Evolutionary conservation across 2,888 invertebrate genomes (phyloP).

Genomic region (Argynnis bischoffii): DNA sequence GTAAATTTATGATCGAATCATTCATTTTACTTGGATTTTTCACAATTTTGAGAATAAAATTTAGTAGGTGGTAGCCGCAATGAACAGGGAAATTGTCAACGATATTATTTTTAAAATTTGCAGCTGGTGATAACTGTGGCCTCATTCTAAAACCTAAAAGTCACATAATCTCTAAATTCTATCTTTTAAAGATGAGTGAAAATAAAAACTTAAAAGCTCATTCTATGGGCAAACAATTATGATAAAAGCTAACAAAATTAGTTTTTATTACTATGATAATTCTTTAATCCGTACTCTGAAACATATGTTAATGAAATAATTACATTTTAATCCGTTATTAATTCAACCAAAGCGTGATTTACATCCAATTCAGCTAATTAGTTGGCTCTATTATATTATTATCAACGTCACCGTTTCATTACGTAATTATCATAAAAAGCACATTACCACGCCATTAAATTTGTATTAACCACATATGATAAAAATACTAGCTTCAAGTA

Average conservation of each 20-base stretch:
- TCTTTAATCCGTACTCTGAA: conserved; percentile 23
- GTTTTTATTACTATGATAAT: conserved; percentile 18
- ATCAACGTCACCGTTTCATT: conserved; percentile 37
- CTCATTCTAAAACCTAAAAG: no score
- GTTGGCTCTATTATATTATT: conserved; percentile 35
- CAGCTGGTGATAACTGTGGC: no score
- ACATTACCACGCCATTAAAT: conserved; percentile 37
- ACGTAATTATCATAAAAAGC: conserved; percentile 41
- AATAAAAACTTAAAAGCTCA: no score
- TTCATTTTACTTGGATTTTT: no score
- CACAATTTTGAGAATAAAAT: no score
- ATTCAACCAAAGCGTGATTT: conserved; percentile 37
- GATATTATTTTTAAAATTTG: no score
- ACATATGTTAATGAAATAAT: conserved; percentile 33
- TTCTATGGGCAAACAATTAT: no score
- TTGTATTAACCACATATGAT: conserved; percentile 32
- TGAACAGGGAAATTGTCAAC: no score
- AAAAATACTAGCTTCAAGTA: conserved; percentile 25
- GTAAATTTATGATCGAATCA: no score
- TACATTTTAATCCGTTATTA: conserved; percentile 36
- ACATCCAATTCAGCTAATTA: conserved; percentile 37
- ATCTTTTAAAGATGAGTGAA: no score
- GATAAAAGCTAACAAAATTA: background rate
- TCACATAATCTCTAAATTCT: no score
- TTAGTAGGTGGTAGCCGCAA: no score